These are phyloP conservation scores for Oryzaephilus surinamensis DNA, from an alignment of 1,140 invertebrate species.

Conservation along the genomic window DNA sequence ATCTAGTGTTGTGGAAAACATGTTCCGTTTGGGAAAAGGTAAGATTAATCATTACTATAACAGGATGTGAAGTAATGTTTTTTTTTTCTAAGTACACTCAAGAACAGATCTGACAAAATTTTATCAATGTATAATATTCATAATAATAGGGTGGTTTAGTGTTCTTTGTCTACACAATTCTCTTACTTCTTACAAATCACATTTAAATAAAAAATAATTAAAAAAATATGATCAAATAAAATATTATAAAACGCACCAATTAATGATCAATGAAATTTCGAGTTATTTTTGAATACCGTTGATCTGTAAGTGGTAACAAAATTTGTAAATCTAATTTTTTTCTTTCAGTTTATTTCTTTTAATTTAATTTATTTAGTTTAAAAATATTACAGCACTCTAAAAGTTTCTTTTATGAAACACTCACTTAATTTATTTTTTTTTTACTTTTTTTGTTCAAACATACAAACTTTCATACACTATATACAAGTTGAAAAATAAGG, in stretches of 20 bases:
- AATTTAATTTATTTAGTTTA: constrained; percentile 1
- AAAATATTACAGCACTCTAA: constrained; percentile 16
- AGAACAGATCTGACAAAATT: constrained; percentile 24
- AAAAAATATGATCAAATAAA: background rate
- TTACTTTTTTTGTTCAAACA: constrained; percentile 16
- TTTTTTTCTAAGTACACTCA: constrained; percentile 26
- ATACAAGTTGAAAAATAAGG: constrained; percentile 25
- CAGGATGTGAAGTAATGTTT: constrained; percentile 6
- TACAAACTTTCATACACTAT: constrained; percentile 24
- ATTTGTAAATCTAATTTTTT: constrained; percentile 6
- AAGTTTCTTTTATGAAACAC: background rate
- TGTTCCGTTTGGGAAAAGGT: constrained; percentile 6
- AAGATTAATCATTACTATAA: background rate
- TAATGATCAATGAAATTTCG: background rate
- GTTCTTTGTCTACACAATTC: constrained; percentile 1
- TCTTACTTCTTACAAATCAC: background rate
- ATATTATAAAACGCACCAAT: background rate
- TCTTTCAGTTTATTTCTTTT: background rate
- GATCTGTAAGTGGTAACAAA: background rate
- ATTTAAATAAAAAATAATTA: background rate
- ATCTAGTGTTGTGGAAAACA: no score
- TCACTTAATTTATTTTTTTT: constrained; percentile 8
- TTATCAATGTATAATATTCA: constrained; percentile 3
- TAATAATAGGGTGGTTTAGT: constrained; percentile 4
- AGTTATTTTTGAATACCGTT: background rate